Evolutionary conservation across 2,113 vertebrate species (phyloP).

Genomic region (Chlamydotis undulata): DNA sequence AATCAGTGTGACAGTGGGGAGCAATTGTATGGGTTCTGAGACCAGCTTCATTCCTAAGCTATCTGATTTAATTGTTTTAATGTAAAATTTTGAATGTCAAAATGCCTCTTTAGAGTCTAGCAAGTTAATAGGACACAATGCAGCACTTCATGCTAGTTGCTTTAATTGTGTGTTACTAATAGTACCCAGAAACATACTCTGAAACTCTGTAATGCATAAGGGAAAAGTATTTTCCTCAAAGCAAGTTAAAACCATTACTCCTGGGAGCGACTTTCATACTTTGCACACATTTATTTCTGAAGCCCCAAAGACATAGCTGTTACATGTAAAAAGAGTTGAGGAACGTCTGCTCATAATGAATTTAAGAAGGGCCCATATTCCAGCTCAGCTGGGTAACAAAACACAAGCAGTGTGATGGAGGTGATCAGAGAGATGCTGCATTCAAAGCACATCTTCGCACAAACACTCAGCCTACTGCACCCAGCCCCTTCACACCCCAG

Average conservation of each 20-base stretch:
- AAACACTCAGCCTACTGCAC: rapidly evolving
- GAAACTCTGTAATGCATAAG: background rate
- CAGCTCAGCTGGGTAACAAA: rapidly evolving
- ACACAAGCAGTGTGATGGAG: rapidly evolving
- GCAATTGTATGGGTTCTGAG: background rate
- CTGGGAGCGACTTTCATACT: background rate
- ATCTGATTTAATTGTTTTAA: background rate
- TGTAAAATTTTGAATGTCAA: background rate
- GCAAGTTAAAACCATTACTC: background rate
- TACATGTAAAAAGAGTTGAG: background rate
- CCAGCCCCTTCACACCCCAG: background rate
- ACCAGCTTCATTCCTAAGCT: background rate
- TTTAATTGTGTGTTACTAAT: background rate
- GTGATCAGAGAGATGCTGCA: too few species aligned
- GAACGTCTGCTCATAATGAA: background rate
- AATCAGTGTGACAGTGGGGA: background rate
- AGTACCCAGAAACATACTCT: too few species aligned
- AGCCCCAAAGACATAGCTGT: background rate
- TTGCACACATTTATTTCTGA: background rate
- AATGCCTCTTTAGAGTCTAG: background rate
- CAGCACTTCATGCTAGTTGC: background rate
- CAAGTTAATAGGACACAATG: background rate
- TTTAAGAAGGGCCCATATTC: too few species aligned
- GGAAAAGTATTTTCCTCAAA: background rate
- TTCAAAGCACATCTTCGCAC: background rate